Conservation (phyloP, 2,113 vertebrate genomes). For the Zingel zingel region DNA sequence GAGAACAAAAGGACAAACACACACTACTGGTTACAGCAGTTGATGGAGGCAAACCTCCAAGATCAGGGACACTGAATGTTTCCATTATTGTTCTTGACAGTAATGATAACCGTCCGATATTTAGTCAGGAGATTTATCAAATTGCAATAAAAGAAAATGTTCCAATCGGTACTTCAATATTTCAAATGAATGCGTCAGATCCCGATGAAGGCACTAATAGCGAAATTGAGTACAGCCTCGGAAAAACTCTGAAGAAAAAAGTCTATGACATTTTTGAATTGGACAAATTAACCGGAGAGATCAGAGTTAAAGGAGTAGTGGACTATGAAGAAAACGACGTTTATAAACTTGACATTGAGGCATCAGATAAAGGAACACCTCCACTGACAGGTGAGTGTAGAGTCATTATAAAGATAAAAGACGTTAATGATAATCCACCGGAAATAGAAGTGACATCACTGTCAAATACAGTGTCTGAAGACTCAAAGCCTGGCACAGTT, state of each 20-base stretch:
- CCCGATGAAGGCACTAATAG: constrained; percentile 53
- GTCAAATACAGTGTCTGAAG: constrained; percentile 44
- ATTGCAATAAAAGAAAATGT: constrained; percentile 63
- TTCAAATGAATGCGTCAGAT: constrained; percentile 49
- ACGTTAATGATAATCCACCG: constrained; percentile 51
- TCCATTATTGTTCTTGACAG: constrained; percentile 63
- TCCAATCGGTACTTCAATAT: constrained; percentile 5
- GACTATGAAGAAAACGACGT: constrained; percentile 62
- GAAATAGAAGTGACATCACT: constrained; percentile 59
- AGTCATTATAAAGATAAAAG: constrained; percentile 41
- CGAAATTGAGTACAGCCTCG: constrained; percentile 61
- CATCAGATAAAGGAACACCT: constrained; percentile 50
- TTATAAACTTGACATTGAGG: constrained; percentile 57
- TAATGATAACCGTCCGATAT: constrained; percentile 77
- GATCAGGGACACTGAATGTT: constrained; percentile 62
- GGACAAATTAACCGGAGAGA: constrained; percentile 52
- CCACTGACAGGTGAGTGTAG: constrained; percentile 32
- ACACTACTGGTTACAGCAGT: constrained; percentile 53
- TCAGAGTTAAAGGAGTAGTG: constrained; percentile 28
- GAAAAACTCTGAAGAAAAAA: constrained; percentile 32
- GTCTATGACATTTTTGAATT: constrained; percentile 50
- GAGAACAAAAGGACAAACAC: constrained; percentile 60
- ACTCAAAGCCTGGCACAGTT: constrained; percentile 50
- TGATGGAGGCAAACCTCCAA: constrained; percentile 73
- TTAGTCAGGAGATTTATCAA: constrained; percentile 59